phyloP scores from a whole-genome alignment of 1,140 invertebrate genomes.

The Chionoecetes opilio region DNA sequence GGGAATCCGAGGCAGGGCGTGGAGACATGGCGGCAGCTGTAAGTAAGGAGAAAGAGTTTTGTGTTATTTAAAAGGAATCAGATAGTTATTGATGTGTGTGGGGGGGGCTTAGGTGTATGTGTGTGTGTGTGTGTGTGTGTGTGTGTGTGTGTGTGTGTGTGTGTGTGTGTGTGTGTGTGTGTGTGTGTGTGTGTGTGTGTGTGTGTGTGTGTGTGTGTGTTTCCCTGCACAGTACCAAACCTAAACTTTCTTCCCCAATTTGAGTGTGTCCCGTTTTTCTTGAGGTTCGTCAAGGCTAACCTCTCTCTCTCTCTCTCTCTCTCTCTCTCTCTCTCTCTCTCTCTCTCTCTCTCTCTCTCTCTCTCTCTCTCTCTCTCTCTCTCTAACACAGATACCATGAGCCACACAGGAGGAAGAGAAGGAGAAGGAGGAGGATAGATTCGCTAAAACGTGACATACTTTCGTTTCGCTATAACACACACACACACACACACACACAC shows the following conservation, averaged over 20 bases:
- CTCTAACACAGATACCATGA: background rate
- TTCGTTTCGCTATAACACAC: too few relatives aligned
- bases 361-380: too few relatives aligned
- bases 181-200: too few relatives aligned
- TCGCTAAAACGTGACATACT: too few relatives aligned
- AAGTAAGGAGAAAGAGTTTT: background rate
- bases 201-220: too few relatives aligned
- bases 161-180: background rate
- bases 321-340: too few relatives aligned
- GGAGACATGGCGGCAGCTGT: background rate
- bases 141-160: background rate
- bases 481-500: too few relatives aligned
- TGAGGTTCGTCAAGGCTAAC: background rate
- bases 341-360: too few relatives aligned
- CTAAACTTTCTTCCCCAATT: background rate
- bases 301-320: background rate
- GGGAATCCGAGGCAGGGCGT: background rate
- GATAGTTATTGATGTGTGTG: background rate
- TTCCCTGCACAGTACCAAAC: background rate
- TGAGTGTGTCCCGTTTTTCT: constrained; percentile 1
- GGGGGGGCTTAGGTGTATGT: too few relatives aligned
- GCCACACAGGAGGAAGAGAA: too few relatives aligned
- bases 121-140: background rate
- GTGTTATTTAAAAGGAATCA: background rate
- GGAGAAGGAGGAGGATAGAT: too few relatives aligned